Evolutionary conservation across 2,797 vertebrate species (phyloP), one percentile per base, ranked within the genome.

Genomic region (Phalanger gymnotis): DNA sequence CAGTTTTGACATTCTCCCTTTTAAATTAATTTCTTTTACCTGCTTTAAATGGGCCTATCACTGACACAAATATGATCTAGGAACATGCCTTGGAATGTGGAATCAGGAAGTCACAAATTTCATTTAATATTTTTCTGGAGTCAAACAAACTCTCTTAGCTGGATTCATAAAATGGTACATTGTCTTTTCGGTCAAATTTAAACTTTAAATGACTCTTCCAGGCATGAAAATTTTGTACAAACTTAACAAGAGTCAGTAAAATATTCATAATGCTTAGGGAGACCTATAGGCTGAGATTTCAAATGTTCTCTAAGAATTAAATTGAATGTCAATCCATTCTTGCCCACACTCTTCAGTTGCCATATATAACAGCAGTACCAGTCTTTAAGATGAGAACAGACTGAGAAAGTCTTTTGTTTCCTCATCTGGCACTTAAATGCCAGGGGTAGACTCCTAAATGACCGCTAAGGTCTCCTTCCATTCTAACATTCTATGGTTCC

Each of bases 61-160:
- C 92, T 53, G 53, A 47, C 54, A 53, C 1, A 0, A 53, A 22
- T 10, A 1, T 14, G 14, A 16, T 14, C 0, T 0, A 1, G 1
- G 52, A 27, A 40, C 12, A 52, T 22, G 14, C 40, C 54, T 0
- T 0, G 13, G 56, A 47, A 51, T 30, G 9, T 57, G 31, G 55
- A 40, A 16, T 40, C 6, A 11, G 31, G 31, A 53, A 27, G 19
- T 2, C 5, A 34, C 90, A n/a, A 27, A 1, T 1, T 4, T 47
- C 54, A 25, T 53, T 30, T 12, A 22, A 52, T 58, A 28, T 58
- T 34, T 0, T 28, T 10, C 51, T 53, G 0, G 0, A 30, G 53
- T 5, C 93, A 40, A 1, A 52, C 93, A 31, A 3, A 54, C 22
- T 57, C 4, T 1, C 34, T 7, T 0, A 0, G 53, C 30, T 14